Conservation (phyloP, 2,113 vertebrate genomes). For the Tragelaphus imberbis region DNA sequence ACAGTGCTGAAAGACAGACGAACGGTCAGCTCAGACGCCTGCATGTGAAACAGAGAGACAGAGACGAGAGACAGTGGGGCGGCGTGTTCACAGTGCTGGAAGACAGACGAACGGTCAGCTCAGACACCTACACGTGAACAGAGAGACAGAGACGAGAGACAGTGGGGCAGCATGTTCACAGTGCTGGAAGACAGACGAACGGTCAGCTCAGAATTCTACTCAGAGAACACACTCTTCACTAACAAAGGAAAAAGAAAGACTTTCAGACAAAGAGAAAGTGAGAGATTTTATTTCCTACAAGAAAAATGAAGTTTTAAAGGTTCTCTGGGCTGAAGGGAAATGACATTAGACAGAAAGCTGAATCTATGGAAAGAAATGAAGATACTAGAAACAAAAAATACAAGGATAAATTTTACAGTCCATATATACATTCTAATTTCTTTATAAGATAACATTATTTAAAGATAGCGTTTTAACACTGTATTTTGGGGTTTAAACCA, state of each 20-base stretch:
- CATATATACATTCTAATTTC: not conserved
- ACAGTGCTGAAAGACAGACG: too few species aligned
- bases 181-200: not conserved
- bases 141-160: not conserved
- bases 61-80: too few species aligned
- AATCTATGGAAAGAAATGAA: not conserved
- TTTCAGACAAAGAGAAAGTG: not conserved
- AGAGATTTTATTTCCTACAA: not conserved
- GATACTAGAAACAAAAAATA: not conserved
- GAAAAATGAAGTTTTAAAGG: not conserved
- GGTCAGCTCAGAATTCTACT: not conserved
- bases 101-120: fast-evolving
- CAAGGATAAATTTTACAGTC: not conserved
- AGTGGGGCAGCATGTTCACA: not conserved
- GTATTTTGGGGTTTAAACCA: not conserved
- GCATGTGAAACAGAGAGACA: too few species aligned
- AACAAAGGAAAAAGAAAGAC: not conserved
- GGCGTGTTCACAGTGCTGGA: fast-evolving
- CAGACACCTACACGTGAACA: not conserved
- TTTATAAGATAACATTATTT: not conserved
- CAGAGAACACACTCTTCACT: not conserved
- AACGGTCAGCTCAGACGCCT: too few species aligned
- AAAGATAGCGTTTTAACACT: not conserved
- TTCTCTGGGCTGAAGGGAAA: not conserved
- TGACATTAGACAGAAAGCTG: not conserved